Conservation (phyloP, 2,113 vertebrate genomes). For the Podarcis raffonei region DNA sequence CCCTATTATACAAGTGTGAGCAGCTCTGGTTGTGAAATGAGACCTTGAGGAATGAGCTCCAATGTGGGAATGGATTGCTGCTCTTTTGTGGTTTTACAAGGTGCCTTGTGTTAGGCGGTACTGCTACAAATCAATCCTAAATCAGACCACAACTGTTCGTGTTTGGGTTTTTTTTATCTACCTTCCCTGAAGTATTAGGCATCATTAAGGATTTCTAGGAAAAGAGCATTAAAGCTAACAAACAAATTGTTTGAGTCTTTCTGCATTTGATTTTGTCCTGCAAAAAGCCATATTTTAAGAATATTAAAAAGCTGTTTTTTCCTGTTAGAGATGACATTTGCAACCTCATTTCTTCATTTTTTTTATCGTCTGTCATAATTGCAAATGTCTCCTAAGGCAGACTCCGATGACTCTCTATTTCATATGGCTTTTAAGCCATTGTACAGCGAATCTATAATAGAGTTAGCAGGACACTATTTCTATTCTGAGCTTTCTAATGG, state of each 20-base stretch:
- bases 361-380: slow-evolving; percentile 22
- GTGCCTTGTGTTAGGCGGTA: neutral
- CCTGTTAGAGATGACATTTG: slow-evolving; percentile 2
- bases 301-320: neutral
- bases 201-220: neutral
- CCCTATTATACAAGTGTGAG: neutral
- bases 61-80: neutral
- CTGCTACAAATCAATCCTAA: neutral
- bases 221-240: neutral
- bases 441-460: neutral
- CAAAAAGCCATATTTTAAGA: neutral
- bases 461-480: slow-evolving; percentile 17
- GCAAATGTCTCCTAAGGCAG: slow-evolving; percentile 9
- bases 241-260: neutral
- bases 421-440: neutral
- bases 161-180: neutral
- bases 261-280: neutral
- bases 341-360: slow-evolving; percentile 11
- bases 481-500: neutral
- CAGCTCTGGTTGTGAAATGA: neutral
- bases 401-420: neutral
- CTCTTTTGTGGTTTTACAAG: neutral
- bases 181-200: neutral
- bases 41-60: neutral
- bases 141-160: fast-evolving